Conservation (phyloP, 35 echinoderm and acorn worm species). For the Apostichopus californicus region DNA sequence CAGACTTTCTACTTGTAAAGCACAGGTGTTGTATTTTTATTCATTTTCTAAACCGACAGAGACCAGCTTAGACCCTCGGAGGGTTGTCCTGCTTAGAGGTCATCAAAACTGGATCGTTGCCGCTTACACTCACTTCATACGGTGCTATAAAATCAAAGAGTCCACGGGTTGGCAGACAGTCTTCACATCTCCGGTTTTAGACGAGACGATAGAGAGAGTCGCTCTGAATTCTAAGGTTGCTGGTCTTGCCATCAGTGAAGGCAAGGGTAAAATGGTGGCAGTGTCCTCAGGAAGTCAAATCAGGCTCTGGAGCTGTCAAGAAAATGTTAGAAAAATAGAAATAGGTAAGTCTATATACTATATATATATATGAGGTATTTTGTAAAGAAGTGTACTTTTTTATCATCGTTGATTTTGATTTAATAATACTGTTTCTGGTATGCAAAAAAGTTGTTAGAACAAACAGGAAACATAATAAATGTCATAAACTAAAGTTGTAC, state of each 20-base stretch:
- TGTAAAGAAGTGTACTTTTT: too few relatives aligned
- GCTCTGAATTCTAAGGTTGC: conserved; percentile 92
- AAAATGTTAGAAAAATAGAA: conserved; percentile 73
- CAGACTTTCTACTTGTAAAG: not conserved
- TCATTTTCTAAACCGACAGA: conserved; percentile 43
- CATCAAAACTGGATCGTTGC: conserved; percentile 97
- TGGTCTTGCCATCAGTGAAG: conserved; percentile 53
- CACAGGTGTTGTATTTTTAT: too few relatives aligned
- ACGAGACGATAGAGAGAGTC: conserved; percentile 81
- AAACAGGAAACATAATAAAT: too few relatives aligned
- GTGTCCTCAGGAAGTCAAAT: conserved; percentile 90
- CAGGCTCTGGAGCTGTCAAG: conserved; percentile 91
- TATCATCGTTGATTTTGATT: too few relatives aligned
- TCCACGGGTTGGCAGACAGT: conserved; percentile 88
- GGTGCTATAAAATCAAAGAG: conserved; percentile 98
- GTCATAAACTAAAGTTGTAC: too few relatives aligned
- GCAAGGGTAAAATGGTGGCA: conserved; percentile 94
- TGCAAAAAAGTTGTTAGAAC: too few relatives aligned
- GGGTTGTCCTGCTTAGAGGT: conserved; percentile 75
- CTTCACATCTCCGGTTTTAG: conserved; percentile 82
- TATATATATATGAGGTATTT: too few relatives aligned
- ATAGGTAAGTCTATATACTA: conserved; percentile 80
- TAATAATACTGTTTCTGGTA: too few relatives aligned
- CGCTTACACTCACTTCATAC: conserved; percentile 89
- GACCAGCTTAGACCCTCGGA: conserved; percentile 70